Evolutionary conservation across 2,797 vertebrate species (phyloP).

Genomic region (Euphonia xanthogaster): DNA sequence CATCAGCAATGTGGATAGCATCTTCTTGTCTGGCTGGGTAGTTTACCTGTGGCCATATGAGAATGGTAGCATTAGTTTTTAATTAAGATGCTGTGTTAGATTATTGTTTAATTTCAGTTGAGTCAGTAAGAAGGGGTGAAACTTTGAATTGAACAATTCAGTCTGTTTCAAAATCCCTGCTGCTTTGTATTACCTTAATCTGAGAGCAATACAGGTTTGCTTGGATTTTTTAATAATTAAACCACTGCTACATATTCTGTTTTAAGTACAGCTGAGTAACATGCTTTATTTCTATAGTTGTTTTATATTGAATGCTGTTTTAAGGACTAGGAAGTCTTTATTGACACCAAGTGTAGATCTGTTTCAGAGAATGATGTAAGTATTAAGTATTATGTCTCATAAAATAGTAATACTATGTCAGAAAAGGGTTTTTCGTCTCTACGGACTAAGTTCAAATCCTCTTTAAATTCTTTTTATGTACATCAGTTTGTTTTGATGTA

Average conservation of each 20-base stretch:
- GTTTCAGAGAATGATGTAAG: background rate
- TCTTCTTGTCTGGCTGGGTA: background rate
- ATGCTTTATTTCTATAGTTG: background rate
- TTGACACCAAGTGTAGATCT: background rate
- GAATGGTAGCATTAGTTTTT: background rate
- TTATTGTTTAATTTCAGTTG: background rate
- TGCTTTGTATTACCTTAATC: background rate
- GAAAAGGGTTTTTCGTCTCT: background rate
- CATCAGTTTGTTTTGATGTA: background rate
- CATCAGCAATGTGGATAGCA: background rate
- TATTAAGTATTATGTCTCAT: background rate
- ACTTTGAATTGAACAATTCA: background rate
- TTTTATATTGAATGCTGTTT: background rate
- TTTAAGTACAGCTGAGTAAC: background rate
- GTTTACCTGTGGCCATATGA: background rate
- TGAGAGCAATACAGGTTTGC: background rate
- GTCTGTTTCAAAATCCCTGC: background rate
- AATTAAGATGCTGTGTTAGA: background rate
- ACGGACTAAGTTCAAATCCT: background rate
- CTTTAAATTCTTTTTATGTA: background rate
- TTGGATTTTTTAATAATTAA: background rate
- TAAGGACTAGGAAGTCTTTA: background rate
- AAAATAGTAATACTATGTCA: background rate
- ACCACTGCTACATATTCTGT: background rate
- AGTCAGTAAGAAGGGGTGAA: background rate